Base-by-base conservation (phyloP, 1,140 invertebrate genomes). In the Heliconius nattereri region DNA sequence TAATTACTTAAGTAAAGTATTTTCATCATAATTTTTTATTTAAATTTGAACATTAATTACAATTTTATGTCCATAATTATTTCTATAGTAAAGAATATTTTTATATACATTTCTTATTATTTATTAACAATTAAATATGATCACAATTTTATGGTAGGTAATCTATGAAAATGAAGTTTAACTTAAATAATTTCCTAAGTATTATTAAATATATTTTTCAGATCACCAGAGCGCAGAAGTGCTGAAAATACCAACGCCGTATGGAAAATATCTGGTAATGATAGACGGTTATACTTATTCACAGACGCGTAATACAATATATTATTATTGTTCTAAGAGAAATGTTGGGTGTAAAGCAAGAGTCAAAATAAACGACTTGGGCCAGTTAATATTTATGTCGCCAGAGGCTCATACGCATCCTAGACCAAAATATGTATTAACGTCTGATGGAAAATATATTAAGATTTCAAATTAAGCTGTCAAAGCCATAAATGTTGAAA, bases 231-330 rank as follows among this genome's bases (percentile, higher is more conserved):
- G 32, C 3, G 40, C 20, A 66, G 29, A 35, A 40, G 72, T 81
- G 26, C 26, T 85, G 49, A 75, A 83, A 74, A 83, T 87, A 71
- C 83, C 85, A 45, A 85, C 85, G 7, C 81, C 78, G 26, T 75
- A 81, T 40, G 86, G 86, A 37, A 86, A 78, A 26, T 80, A 80
- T 37, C 78, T 89, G 9, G 52, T 89, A 26, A 85, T 88, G 81
- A 76, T 89, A n/a, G 76, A 87, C 19, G 84, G 84, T 11, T 88
- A 86, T 71, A 88, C 87, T 9, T 89, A 84, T 72, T 88, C 87
- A 11, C 81, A 84, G 76, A 80, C 82, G 60, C 81, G 71, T 16
- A 72, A 79, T 23, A 77, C 78, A 2, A 78, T 80, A 23, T 77
- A 84, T 29, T 88, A 80, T 75, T 87, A 85, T 76, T 88, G 85